Conservation (phyloP, 2,888 invertebrate genomes). For the Coelinius sp. region DNA sequence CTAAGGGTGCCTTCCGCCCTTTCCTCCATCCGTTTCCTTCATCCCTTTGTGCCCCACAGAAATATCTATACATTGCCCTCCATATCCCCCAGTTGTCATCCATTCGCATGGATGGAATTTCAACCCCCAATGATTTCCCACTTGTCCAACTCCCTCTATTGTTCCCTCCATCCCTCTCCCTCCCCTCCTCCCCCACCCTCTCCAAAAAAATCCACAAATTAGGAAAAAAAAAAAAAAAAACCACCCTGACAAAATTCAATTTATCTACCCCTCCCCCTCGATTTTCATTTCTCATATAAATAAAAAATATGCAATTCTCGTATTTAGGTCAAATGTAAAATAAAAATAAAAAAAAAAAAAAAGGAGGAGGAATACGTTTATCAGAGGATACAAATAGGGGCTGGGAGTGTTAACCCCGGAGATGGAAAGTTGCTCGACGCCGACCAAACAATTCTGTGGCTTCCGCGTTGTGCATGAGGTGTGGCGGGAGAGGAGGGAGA, state of each 20-base stretch:
- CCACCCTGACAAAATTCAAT: background rate
- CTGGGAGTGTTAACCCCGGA: conserved; percentile 1
- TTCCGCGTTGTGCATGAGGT: background rate
- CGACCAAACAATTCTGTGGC: conserved; percentile 32
- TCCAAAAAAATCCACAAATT: no score
- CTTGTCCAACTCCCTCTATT: background rate
- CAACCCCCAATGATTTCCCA: background rate
- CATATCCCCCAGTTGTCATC: background rate
- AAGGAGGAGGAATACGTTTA: background rate
- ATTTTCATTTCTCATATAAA: background rate
- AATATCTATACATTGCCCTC: conserved; percentile 1
- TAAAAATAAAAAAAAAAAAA: background rate
- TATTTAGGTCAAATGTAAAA: background rate
- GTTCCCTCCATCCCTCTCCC: background rate
- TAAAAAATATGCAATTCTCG: background rate
- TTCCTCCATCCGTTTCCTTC: background rate
- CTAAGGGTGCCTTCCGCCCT: background rate
- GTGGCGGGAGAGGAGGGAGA: background rate
- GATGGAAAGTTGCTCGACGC: conserved; percentile 28
- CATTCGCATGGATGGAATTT: conserved; percentile 1
- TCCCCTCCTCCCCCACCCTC: conserved; percentile 3
- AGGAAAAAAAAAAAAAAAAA: background rate
- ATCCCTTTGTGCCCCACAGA: conserved; percentile 12
- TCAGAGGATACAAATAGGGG: background rate
- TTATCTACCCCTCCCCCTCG: background rate